Conservation (phyloP, 2,888 invertebrate genomes). For the Rhingia campestris region DNA sequence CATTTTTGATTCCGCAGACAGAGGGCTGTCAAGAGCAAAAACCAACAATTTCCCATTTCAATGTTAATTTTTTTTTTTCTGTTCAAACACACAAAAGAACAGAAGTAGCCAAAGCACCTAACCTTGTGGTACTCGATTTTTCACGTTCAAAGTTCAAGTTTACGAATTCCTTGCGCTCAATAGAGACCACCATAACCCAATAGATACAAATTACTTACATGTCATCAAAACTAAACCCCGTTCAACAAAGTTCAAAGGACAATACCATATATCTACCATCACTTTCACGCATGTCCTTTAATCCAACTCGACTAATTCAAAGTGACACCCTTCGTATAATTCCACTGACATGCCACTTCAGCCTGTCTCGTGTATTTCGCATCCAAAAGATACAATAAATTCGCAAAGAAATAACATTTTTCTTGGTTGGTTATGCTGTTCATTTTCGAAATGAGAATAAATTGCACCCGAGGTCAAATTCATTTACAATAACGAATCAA, state of each 20-base stretch:
- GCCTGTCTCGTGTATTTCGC: conserved; percentile 9
- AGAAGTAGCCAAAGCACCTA: background rate
- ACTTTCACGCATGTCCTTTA: conserved; percentile 6
- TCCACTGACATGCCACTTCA: conserved; percentile 1
- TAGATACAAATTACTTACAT: too few relatives aligned
- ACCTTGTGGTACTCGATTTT: conserved; percentile 18
- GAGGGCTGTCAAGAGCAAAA: too few relatives aligned
- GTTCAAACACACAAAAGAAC: too few relatives aligned
- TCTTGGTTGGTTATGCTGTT: background rate
- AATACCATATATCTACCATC: background rate
- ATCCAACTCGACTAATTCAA: too few relatives aligned
- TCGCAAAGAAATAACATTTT: conserved; percentile 32
- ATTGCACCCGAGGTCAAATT: conserved; percentile 73
- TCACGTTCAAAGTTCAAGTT: background rate
- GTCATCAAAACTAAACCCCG: too few relatives aligned
- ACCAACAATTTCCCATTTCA: too few relatives aligned
- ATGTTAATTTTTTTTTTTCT: too few relatives aligned
- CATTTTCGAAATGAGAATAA: conserved; percentile 52
- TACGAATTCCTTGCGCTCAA: too few relatives aligned
- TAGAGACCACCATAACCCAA: too few relatives aligned
- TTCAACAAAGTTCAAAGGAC: too few relatives aligned
- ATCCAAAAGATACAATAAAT: conserved; percentile 11
- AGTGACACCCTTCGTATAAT: background rate
- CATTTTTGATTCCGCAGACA: too few relatives aligned
- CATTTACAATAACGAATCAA: conserved; percentile 68